phyloP scores from a whole-genome alignment of 1,140 invertebrate genomes.

The Euura lappo region DNA sequence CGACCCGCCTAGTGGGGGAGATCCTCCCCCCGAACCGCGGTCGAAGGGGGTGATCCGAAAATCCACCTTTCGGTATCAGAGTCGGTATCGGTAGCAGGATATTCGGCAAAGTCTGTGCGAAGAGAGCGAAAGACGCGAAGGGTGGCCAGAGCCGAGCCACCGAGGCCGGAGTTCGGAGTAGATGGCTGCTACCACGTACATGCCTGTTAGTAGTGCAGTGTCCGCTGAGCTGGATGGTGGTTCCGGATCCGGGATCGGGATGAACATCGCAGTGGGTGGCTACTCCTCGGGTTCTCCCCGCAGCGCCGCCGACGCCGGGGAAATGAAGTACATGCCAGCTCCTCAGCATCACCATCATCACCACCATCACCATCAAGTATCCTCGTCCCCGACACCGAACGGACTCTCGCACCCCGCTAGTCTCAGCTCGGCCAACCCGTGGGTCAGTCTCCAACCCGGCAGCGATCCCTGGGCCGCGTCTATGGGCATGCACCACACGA shows the following conservation, averaged over 20 bases:
- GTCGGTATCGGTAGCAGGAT: conserved; percentile 54
- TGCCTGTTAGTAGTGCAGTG: conserved; percentile 77
- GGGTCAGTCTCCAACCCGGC: conserved; percentile 79
- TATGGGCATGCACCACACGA: conserved; percentile 64
- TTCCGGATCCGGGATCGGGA: conserved; percentile 74
- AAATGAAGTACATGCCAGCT: conserved; percentile 93
- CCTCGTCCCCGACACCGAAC: conserved; percentile 69
- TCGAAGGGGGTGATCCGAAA: conserved; percentile 22
- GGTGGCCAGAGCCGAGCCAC: conserved; percentile 8
- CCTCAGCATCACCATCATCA: conserved; percentile 79
- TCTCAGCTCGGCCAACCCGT: conserved; percentile 74
- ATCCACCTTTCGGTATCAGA: conserved; percentile 56
- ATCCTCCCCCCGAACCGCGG: not conserved
- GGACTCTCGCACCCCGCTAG: conserved; percentile 69
- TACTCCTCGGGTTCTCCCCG: conserved; percentile 79
- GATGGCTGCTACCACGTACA: conserved; percentile 87
- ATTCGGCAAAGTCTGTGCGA: not conserved
- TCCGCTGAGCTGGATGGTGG: conserved; percentile 76
- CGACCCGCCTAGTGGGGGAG: not conserved
- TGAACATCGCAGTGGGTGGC: conserved; percentile 70
- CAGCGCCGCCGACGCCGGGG: conserved; percentile 79
- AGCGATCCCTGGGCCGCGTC: conserved; percentile 82
- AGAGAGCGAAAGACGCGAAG: conserved; percentile 13
- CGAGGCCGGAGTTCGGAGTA: conserved; percentile 44
- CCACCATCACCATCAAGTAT: conserved; percentile 74